phyloP scores from a whole-genome alignment of 1,140 invertebrate species.

The Lysiphlebus fabarum region DNA sequence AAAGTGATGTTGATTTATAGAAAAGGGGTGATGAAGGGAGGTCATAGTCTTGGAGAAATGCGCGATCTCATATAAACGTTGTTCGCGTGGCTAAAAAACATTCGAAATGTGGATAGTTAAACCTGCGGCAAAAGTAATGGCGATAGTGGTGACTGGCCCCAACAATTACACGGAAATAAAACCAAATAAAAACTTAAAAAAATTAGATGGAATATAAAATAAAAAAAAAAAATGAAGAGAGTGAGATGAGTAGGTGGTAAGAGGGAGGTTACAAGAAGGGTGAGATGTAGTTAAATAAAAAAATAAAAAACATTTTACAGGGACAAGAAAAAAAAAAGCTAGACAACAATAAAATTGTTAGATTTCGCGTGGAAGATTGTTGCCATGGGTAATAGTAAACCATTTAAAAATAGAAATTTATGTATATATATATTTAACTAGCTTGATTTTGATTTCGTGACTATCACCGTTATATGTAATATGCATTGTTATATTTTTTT shows the following conservation, averaged over 20 bases:
- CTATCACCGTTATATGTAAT: conserved; percentile 43
- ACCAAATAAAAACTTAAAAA: conserved; percentile 43
- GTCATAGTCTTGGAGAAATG: conserved; percentile 13
- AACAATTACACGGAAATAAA: conserved; percentile 55
- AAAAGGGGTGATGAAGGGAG: conserved; percentile 10
- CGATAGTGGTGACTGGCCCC: conserved; percentile 55
- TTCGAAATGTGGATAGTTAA: conserved; percentile 49
- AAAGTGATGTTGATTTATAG: conserved; percentile 26
- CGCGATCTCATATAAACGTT: conserved; percentile 38
- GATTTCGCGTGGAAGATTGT: conserved; percentile 50
- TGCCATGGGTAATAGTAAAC: conserved; percentile 51
- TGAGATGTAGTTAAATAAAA: neutral
- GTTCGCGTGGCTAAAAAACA: conserved; percentile 52
- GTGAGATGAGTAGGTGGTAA: conserved; percentile 8
- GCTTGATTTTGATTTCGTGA: conserved; percentile 45
- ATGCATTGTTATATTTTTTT: conserved; percentile 10
- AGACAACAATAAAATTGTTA: conserved; percentile 52
- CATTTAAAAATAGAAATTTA: conserved; percentile 51
- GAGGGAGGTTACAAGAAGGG: conserved; percentile 4
- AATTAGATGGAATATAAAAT: conserved; percentile 7
- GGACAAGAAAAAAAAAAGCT: conserved; percentile 46
- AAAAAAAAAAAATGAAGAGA: conserved; percentile 2
- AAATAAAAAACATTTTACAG: conserved; percentile 12
- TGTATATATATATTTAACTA: conserved; percentile 26
- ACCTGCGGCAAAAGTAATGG: conserved; percentile 39